These are phyloP conservation scores for Patella pellucida DNA, from an alignment of 2,888 invertebrate species.

Conservation along the genomic window DNA sequence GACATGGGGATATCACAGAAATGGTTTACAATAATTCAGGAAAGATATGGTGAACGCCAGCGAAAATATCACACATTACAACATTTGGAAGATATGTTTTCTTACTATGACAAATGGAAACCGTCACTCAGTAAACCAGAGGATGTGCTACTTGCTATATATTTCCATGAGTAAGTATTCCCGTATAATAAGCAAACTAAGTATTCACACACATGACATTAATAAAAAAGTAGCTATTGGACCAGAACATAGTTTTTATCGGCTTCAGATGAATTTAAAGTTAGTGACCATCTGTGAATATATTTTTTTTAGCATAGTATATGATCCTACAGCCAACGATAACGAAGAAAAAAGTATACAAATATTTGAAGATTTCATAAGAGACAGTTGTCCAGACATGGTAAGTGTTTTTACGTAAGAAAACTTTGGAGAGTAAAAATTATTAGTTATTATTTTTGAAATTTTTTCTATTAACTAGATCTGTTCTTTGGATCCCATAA, in stretches of 20 bases:
- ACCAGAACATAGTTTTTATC: too few relatives aligned
- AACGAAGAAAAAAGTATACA: slow-evolving; percentile 75
- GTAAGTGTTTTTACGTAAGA: too few relatives aligned
- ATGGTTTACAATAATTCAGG: slow-evolving; percentile 37
- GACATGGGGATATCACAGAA: slow-evolving; percentile 9
- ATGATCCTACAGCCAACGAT: slow-evolving; percentile 75
- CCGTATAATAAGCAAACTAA: too few relatives aligned
- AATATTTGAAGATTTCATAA: slow-evolving; percentile 74
- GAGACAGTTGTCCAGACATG: slow-evolving; percentile 64
- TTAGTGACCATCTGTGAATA: too few relatives aligned
- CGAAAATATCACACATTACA: slow-evolving; percentile 74
- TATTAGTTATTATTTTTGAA: too few relatives aligned
- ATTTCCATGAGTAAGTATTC: slow-evolving; percentile 75
- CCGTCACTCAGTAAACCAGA: slow-evolving; percentile 75
- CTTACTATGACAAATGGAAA: slow-evolving; percentile 70
- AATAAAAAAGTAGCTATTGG: too few relatives aligned
- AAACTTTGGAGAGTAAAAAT: too few relatives aligned
- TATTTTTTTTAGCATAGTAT: slow-evolving; percentile 65
- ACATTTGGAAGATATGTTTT: slow-evolving; percentile 73
- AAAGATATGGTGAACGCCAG: slow-evolving; percentile 70
- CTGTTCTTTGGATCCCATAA: too few relatives aligned
- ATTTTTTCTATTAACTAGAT: too few relatives aligned
- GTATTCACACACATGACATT: too few relatives aligned
- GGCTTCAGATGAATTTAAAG: too few relatives aligned
- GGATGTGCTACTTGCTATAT: slow-evolving; percentile 74